Evolutionary conservation across 2,888 invertebrate genomes (phyloP).

Genomic region (Clivina fossor): DNA sequence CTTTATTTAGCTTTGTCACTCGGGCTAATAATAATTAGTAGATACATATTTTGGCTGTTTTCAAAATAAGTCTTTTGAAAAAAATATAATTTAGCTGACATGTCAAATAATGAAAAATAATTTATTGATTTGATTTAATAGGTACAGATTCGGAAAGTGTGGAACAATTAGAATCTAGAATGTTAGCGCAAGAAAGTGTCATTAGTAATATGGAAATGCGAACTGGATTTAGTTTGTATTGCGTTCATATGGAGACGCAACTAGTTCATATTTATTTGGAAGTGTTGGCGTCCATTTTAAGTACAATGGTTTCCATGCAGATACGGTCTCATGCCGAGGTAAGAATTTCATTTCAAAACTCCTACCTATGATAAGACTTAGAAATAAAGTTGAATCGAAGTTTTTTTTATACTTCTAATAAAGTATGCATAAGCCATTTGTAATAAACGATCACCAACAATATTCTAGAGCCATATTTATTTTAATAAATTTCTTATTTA

Average conservation of each 20-base stretch:
- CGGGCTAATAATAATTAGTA: too few relatives aligned
- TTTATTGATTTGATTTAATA: conserved; percentile 22
- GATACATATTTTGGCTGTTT: too few relatives aligned
- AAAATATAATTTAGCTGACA: background rate
- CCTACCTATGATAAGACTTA: too few relatives aligned
- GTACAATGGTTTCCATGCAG: conserved; percentile 59
- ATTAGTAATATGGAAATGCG: conserved; percentile 63
- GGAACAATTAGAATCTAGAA: conserved; percentile 61
- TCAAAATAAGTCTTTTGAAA: conserved; percentile 1
- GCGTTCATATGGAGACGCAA: conserved; percentile 65
- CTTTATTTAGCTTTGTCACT: too few relatives aligned
- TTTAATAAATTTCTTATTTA: conserved; percentile 39
- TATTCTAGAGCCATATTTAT: too few relatives aligned
- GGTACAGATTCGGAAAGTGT: conserved; percentile 59
- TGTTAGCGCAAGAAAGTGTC: conserved; percentile 64
- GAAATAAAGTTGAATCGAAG: too few relatives aligned
- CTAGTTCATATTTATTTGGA: conserved; percentile 63
- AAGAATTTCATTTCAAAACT: conserved; percentile 39
- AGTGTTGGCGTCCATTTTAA: conserved; percentile 60
- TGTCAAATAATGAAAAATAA: conserved; percentile 18
- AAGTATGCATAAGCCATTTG: too few relatives aligned
- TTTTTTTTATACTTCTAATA: too few relatives aligned
- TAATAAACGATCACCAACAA: too few relatives aligned
- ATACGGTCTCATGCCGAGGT: conserved; percentile 61
- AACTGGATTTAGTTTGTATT: conserved; percentile 63